Evolutionary conservation across 2,113 vertebrate genomes (phyloP), one percentile per base, ranked within the genome.

Genomic region (Leptosomus discolor): DNA sequence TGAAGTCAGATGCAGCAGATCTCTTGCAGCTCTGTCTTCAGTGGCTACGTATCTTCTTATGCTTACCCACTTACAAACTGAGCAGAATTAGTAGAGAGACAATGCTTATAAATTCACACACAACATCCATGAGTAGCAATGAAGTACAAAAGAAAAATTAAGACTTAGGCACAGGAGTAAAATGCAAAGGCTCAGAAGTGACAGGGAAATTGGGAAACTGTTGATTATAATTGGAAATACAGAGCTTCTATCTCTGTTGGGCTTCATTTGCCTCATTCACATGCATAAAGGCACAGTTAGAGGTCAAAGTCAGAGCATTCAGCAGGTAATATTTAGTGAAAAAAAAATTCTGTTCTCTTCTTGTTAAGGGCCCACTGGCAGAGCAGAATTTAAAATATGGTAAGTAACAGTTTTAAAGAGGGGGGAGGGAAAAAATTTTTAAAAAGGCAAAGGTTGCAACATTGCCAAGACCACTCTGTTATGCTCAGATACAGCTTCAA

Each of bases 381-480:
- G 20, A 56, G 15, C 5, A 85, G 48, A 73, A 88, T 32, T 57
- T 41, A 80, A 90, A 80, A 82, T 2, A 7, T 15, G 22, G 1
- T 9, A 85, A 74, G 29, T 37, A 46, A 63, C 10, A n/a, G 34
- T 36, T 78, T 70, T 67, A 77, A 89, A 58, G 30, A 11, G 9
- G 5, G 5, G 2, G 2, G 1, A 6, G 11, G 21, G 34, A n/a
- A 12, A 23, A 1, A 43, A 11, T 63, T 79, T 29, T 36, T 74
- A 39, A 16, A 19, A 63, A 81, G 56, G 15, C 37, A 71, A 92
- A 91, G 50, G 15, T 27, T 56, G 26, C 30, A 68, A 34, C 20
- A 18, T 37, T 69, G 51, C 58, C 60, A 82, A 77, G 37, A 69
- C 6, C 15, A 19, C 14, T 65, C 46, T 73, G 9, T 45, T 83